Base-by-base conservation (phyloP, 2,888 invertebrate species). In the Rutpela maculata region DNA sequence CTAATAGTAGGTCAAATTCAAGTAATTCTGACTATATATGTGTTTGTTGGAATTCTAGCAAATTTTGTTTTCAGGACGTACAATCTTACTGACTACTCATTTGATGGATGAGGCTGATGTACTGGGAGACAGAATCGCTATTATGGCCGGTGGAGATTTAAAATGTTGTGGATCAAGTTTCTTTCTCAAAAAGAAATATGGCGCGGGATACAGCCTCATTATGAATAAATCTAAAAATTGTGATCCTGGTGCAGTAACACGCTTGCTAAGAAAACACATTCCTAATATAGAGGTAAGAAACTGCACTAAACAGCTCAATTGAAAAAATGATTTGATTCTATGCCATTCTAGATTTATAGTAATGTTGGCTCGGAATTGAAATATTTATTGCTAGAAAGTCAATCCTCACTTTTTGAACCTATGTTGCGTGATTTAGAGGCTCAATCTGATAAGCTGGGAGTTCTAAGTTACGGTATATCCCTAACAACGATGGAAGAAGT, bases 91-190 rank as follows among this genome's bases (percentile, higher is more conserved):
- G 76, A 95, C 96, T 0, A 96, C 96, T 0, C 96, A 97, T 89
- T 96, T 96, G 87, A 97, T 97, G 97, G 97, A 97, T 85, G 97
- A 97, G 89, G 97, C 97, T 0, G 97, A 97, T 89, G 91, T 95
- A 57, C 91, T 97, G 1, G 97, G 97, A 0, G 97, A 97, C 89
- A 92, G 96, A 59, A 96, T 97, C 81, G 97, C 96, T 11, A 97
- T 97, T 76, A 95, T 97, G 95, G 93, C 96, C 1, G 93, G 93
- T 66, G 97, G 97, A 0, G 92, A 93, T 55, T 90, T 97, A 57
- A 94, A 95, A 85, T 96, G 97, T 86, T 93, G 94, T 80, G 97
- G 97, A 9, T 94, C 95, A 0, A 95, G 96, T 1, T 95, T 94
- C 88, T 96, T 94, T 87, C 91, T 97, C 56, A 97, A 97, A 88